Base-by-base conservation (phyloP, 1,140 invertebrate species). In the Drosophila fuyamai region DNA sequence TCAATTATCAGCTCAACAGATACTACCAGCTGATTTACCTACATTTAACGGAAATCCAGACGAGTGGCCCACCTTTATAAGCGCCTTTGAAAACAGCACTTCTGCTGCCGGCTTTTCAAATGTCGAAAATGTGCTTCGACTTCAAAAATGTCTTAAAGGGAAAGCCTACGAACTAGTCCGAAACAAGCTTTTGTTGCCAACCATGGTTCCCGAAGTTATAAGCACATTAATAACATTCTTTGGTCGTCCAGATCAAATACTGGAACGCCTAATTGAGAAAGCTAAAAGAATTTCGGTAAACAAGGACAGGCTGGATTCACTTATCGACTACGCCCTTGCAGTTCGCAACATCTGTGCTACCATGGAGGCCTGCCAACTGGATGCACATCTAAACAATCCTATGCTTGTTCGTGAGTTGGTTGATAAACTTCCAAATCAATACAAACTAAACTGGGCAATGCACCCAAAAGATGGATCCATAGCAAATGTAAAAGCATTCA, bases 111-210 rank as follows among this genome's bases (percentile, higher is more conserved):
- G 13, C 10, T 44, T 43, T 35, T 57, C 38, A 12, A 43, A 44
- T 5, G n/a, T n/a, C 4, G 10, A 56, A 32, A 43, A 56, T 8
- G 35, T 44, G 27, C 40, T 57, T 14, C 27, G 40, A n/a, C 55
- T 57, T 29, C 54, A 57, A 41, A 57, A 44, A 7, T 43, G n/a
- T 12, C 55, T 57, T 8, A 57, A 57, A 38, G 36, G 36, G 12
- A 38, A 38, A 13, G 23, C 54, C 0, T 43, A 57, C 8, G 40
- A 44, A 1, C 38, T 44, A 57, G 40, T 32, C n/a, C 16, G 23
- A 13, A 40, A 32, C 18, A 57, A 57, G 23, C 38, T 44, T 18
- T 13, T 57, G 9, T 12, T 43, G 7, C 13, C 38, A 43, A 18
- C 18, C 10, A 47, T 47, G 44, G 44, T 47, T 13, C 12, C 44